These are phyloP conservation scores for Menura novaehollandiae DNA, from an alignment of 2,113 vertebrate genomes.

Conservation along the genomic window DNA sequence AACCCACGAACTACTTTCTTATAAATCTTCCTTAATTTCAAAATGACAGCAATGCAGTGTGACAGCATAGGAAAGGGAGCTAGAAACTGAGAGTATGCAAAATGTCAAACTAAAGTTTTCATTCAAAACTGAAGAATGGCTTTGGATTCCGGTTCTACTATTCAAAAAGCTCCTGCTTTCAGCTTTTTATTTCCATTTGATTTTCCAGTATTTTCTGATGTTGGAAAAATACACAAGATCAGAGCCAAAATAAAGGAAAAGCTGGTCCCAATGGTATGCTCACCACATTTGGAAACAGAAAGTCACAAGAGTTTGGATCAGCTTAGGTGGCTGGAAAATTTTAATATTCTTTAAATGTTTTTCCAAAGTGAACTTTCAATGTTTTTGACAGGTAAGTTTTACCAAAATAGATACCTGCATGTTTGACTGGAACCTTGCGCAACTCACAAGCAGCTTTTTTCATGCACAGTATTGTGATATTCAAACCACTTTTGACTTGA, in stretches of 20 bases:
- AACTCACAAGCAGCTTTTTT: background rate
- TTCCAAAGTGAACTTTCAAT: background rate
- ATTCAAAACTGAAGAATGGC: background rate
- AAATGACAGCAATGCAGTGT: background rate
- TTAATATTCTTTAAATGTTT: background rate
- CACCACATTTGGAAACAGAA: background rate
- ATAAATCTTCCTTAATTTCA: background rate
- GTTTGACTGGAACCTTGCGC: background rate
- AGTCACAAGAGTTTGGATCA: background rate
- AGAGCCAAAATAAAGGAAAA: conserved; percentile 10
- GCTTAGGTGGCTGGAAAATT: background rate
- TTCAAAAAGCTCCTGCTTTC: background rate
- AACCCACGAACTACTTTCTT: background rate
- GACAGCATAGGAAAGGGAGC: background rate
- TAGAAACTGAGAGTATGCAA: background rate
- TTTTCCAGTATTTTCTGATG: background rate
- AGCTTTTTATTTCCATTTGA: background rate
- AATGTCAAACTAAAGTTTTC: background rate
- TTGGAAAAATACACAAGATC: background rate
- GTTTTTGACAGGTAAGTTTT: background rate
- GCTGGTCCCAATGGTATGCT: background rate
- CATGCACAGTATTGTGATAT: background rate
- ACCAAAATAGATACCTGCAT: background rate
- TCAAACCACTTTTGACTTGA: background rate
- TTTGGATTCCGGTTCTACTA: background rate